A percentile compares a stretch with the other conserved stretches of the same genome.
Evolutionary conservation across 2,797 vertebrate genomes (phyloP).

Genomic region (Crenuchus spilurus): DNA sequence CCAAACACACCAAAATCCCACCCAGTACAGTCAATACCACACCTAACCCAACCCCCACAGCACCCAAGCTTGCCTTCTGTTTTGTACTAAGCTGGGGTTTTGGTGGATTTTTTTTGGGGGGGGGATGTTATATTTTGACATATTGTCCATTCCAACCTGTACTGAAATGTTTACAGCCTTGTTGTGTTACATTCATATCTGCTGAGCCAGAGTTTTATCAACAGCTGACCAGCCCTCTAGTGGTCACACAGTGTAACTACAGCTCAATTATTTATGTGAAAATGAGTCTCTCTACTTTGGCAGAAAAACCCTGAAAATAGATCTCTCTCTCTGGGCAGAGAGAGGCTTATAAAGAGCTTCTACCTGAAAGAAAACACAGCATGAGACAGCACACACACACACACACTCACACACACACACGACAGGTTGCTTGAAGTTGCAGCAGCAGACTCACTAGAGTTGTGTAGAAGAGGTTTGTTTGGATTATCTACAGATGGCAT

Average conservation of each 20-base stretch:
- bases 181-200: too few species aligned
- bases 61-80: too few species aligned
- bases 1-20: too few species aligned
- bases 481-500: slow-evolving; percentile 41
- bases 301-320: slow-evolving; percentile 46
- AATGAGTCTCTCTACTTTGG: slow-evolving; percentile 39
- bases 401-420: slow-evolving; percentile 17
- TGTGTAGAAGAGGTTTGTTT: slow-evolving; percentile 17
- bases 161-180: too few species aligned
- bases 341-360: slow-evolving; percentile 49
- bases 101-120: too few species aligned
- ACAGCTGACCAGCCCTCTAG: slow-evolving; percentile 39
- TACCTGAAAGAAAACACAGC: slow-evolving; percentile 28
- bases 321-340: slow-evolving; percentile 46
- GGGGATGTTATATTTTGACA: too few species aligned
- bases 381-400: slow-evolving; percentile 21
- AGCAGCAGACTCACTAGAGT: slow-evolving; percentile 24
- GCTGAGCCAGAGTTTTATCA: too few species aligned
- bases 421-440: not conserved
- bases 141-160: too few species aligned
- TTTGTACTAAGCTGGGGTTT: too few species aligned
- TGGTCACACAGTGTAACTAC: slow-evolving; percentile 33
- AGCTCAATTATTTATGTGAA: slow-evolving; percentile 51
- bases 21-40: too few species aligned
- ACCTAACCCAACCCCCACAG: too few species aligned